These are phyloP conservation scores for Stylophora pistillata DNA, from an alignment of 64 coral and sea anemone genomes.

Conservation along the genomic window DNA sequence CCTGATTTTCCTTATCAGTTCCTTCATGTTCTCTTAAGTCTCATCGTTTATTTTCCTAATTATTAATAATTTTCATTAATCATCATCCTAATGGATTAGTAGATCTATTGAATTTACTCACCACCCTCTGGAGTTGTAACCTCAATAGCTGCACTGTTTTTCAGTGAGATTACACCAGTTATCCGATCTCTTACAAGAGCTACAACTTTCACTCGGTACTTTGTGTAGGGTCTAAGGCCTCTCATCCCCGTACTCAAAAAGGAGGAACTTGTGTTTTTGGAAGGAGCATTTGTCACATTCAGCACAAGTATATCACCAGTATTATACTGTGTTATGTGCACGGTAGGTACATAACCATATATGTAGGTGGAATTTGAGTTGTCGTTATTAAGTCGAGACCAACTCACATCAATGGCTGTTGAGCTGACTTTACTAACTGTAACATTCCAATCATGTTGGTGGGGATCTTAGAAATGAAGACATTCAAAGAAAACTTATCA, in stretches of 20 bases:
- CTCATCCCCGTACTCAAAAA: not conserved
- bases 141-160: not conserved
- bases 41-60: too few species aligned
- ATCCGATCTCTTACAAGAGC: not conserved
- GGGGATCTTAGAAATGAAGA: not conserved
- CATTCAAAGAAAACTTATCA: not conserved
- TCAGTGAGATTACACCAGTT: not conserved
- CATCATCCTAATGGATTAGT: too few species aligned
- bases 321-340: not conserved
- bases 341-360: not conserved
- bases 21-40: too few species aligned
- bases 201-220: not conserved
- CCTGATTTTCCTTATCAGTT: too few species aligned
- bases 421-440: not conserved
- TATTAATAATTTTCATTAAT: too few species aligned
- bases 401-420: not conserved
- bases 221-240: not conserved
- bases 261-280: not conserved
- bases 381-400: not conserved
- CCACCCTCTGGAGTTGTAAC: not conserved
- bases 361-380: not conserved
- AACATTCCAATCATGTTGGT: not conserved
- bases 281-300: not conserved
- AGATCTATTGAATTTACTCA: too few species aligned
- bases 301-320: not conserved